Evolutionary conservation across 1,140 invertebrate species (phyloP).

Genomic region (Ditylenchus dipsaci): DNA sequence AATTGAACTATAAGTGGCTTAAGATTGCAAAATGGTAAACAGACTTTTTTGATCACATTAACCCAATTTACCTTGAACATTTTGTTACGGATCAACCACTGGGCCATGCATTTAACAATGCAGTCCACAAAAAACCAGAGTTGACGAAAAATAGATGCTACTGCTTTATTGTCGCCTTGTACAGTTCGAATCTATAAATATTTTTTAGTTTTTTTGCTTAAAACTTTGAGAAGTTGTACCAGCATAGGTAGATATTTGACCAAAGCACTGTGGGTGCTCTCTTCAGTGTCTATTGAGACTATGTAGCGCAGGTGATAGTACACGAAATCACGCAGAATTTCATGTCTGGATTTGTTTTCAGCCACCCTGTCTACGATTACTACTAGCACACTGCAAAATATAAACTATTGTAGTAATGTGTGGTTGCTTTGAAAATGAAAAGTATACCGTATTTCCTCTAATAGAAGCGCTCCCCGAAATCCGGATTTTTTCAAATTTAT

Average conservation of each 20-base stretch:
- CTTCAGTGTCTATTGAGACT: constrained; percentile 17
- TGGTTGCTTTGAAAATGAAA: not conserved
- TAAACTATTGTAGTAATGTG: too few relatives aligned
- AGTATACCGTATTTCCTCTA: too few relatives aligned
- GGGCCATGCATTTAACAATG: constrained; percentile 45
- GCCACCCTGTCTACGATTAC: constrained; percentile 14
- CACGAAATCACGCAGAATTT: constrained; percentile 39
- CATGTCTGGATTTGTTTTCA: constrained; percentile 14
- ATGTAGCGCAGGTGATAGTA: constrained; percentile 24
- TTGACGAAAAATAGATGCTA: constrained; percentile 35
- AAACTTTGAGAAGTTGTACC: not conserved
- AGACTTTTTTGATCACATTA: not conserved
- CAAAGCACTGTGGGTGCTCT: constrained; percentile 33
- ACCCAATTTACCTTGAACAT: constrained; percentile 22
- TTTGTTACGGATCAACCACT: constrained; percentile 40
- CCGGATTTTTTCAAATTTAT: too few relatives aligned
- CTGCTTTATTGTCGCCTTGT: constrained; percentile 15
- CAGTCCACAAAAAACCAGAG: constrained; percentile 55
- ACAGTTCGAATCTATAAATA: constrained; percentile 31
- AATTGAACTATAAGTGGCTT: not conserved
- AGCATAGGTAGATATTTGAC: constrained; percentile 44
- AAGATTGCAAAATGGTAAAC: not conserved
- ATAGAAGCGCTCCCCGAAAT: too few relatives aligned
- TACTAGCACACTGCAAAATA: constrained; percentile 21
- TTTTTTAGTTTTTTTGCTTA: constrained; percentile 5